Base-by-base conservation (phyloP, 2,888 invertebrate genomes). In the Athetis lepigone region DNA sequence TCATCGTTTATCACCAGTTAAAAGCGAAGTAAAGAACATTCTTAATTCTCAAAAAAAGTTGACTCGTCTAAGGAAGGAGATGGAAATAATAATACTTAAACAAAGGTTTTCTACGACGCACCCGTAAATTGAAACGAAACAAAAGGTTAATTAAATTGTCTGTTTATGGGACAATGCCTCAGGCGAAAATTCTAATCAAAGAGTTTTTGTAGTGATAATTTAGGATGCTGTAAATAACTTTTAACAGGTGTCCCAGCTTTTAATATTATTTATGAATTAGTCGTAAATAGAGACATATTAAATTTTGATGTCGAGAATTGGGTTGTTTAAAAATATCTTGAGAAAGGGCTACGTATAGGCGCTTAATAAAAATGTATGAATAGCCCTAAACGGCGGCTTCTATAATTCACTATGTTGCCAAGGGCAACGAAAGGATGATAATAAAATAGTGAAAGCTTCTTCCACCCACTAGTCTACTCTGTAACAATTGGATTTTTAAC, bases 121-220 rank as follows among this genome's bases (percentile, higher is more conserved):
- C 49, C 65, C 62, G 68, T 63, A 58, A 69, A 80, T 67, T 65
- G 39, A 64, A 64, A 69, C 51, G 47, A 56, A 65, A 71, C 63
- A 75, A 81, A 78, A 63, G 71, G 67, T 81, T 76, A 80, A 79
- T 81, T 74, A 76, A 77, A 56, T 79, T 70, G 67, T 76, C 74
- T 70, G 74, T 60, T 73, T 75, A 72, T 39, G 65, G 39, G 69
- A 65, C 46, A 67, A 65, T 63, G 70, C 76, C 69, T 70, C n/a
- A 64, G 55, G 74, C 63, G 37, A 36, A 69, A 68, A 67, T 66
- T 73, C 29, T 70, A 73, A 70, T 79, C 69, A 80, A 81, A 80
- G 65, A 59, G 54, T 67, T 70, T 72, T 69, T 76, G 62, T 70
- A 61, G 66, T 70, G 57, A 75, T 72, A 75, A 75, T 70, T 63